Evolutionary conservation across 2,113 vertebrate species (phyloP).

Genomic region (Tylochromis polylepis): DNA sequence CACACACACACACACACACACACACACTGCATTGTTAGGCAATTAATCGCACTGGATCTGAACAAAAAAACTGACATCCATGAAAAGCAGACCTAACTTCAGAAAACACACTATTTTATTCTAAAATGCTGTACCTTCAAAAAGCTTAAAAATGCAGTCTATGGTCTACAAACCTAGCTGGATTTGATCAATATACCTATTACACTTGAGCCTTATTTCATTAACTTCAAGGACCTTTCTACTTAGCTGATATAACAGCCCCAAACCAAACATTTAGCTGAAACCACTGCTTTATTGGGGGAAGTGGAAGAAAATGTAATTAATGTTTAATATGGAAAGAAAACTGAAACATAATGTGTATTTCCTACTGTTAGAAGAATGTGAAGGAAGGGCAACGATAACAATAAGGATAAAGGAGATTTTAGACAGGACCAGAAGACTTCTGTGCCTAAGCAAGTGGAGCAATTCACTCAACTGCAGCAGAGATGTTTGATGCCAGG

Average conservation of each 20-base stretch:
- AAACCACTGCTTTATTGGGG: slow-evolving; percentile 26
- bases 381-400: not conserved
- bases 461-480: not conserved
- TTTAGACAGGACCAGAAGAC: not conserved
- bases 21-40: not conserved
- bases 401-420: not conserved
- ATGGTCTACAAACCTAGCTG: not conserved
- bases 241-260: slow-evolving; percentile 28
- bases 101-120: not conserved
- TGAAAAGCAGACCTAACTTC: not conserved
- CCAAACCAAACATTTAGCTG: slow-evolving; percentile 1
- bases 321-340: slow-evolving; percentile 19
- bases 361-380: not conserved
- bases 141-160: not conserved
- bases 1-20: too few species aligned
- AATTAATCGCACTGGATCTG: not conserved
- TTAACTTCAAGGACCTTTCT: slow-evolving; percentile 19
- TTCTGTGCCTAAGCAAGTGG: not conserved
- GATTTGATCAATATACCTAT: slow-evolving; percentile 20
- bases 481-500: not conserved
- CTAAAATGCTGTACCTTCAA: not conserved
- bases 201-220: slow-evolving; percentile 11
- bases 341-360: not conserved
- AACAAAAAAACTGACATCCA: not conserved
- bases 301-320: slow-evolving; percentile 46